Evolutionary conservation across 2,888 invertebrate genomes (phyloP).

Genomic region (Cheilosia grossa): DNA sequence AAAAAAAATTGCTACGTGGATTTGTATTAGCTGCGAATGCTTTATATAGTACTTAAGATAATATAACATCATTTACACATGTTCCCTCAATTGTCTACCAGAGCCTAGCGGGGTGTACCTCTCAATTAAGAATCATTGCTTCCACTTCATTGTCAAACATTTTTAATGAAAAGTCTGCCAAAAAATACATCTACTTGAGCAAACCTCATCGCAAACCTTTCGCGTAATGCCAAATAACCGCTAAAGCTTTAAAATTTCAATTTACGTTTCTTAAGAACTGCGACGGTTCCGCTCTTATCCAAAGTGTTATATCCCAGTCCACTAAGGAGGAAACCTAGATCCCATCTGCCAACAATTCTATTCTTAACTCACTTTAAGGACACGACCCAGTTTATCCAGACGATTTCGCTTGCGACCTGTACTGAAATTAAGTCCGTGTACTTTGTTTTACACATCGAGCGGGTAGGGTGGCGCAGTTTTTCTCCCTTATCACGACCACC

Average conservation of each 20-base stretch:
- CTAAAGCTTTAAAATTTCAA: conserved; percentile 4
- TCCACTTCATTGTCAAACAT: too few relatives aligned
- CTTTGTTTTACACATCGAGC: conserved; percentile 33
- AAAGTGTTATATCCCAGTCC: not conserved
- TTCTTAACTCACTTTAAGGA: conserved; percentile 43
- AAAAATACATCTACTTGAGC: too few relatives aligned
- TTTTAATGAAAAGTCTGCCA: too few relatives aligned
- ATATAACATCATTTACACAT: too few relatives aligned
- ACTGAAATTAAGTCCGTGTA: conserved; percentile 52
- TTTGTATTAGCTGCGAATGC: too few relatives aligned
- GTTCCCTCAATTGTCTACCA: too few relatives aligned
- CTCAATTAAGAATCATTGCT: too few relatives aligned
- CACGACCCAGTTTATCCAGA: conserved; percentile 40
- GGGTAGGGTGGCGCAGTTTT: conserved; percentile 25
- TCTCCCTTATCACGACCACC: conserved; percentile 25
- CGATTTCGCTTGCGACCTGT: conserved; percentile 47
- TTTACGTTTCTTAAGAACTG: not conserved
- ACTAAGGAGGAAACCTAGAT: not conserved
- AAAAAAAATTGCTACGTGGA: too few relatives aligned
- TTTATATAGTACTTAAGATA: too few relatives aligned
- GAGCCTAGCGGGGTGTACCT: too few relatives aligned
- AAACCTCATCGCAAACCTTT: not conserved
- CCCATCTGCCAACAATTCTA: conserved; percentile 10
- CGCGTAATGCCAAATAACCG: not conserved
- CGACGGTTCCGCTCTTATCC: not conserved